Conservation (phyloP, 2,888 invertebrate species). For the Lymantria monacha region DNA sequence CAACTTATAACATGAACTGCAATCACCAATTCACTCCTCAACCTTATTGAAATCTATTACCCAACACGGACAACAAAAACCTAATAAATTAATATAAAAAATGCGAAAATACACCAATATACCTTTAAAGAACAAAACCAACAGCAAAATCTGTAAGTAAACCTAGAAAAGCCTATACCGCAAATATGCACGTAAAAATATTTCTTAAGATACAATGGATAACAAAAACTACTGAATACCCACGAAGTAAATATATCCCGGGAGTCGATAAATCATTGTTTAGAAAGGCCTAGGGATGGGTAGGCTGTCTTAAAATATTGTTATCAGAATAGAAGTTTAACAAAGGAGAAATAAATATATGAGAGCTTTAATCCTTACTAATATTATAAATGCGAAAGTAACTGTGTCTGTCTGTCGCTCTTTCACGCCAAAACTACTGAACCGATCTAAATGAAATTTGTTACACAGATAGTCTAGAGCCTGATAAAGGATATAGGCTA, state of each 20-base stretch:
- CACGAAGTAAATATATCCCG: slow-evolving; percentile 53
- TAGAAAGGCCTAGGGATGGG: slow-evolving; percentile 49
- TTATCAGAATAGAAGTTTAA: slow-evolving; percentile 56
- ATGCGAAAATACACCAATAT: neutral
- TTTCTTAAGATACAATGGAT: slow-evolving; percentile 3
- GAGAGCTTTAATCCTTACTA: no score
- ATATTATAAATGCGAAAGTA: no score
- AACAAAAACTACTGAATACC: slow-evolving; percentile 25
- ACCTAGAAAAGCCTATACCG: neutral
- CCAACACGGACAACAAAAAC: no score
- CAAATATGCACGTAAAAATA: neutral
- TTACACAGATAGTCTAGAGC: no score
- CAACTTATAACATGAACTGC: no score
- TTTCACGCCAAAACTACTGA: no score
- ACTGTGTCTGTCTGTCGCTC: no score
- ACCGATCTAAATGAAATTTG: no score
- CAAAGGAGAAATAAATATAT: slow-evolving; percentile 38
- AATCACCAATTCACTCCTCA: no score
- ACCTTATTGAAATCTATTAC: no score
- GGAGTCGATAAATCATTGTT: slow-evolving; percentile 69
- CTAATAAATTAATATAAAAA: no score
- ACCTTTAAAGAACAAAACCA: neutral
- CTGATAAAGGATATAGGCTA: no score
- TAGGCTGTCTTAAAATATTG: slow-evolving; percentile 60
- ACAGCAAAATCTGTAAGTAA: neutral